Base-by-base conservation (phyloP, 2,113 vertebrate species). In the Origma solitaria region DNA sequence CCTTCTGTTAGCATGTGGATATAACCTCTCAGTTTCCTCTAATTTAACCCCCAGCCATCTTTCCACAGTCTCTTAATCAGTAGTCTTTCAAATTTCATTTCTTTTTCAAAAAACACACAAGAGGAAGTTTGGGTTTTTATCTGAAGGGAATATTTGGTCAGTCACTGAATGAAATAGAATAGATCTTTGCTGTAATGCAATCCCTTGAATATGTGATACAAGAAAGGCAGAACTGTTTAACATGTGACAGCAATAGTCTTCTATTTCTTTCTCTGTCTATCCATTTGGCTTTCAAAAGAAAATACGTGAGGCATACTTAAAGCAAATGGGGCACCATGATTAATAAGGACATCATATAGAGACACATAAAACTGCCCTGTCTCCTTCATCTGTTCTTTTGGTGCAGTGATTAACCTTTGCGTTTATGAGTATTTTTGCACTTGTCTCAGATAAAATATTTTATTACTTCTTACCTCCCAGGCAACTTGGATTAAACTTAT, bases 361-460 rank as follows among this genome's bases (percentile, higher is more conserved):
- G 92, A 95, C 94, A 83, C 91, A 97, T 98, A 97, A 98, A 98
- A 96, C 90, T 96, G 93, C 88, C 97, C 96, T 85, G n/a, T 98
- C 96, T 98, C 97, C 97, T 98, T 98, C 97, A 96, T 98, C 95
- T 97, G 87, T 94, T 98, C 97, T 96, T 97, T 96, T 96, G 95
- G 82, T 90, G 95, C 94, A 97, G 97, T 97, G 96, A 98, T 98
- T 98, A 98, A 98, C 98, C 98, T 98, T 98, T 98, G 97, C 96
- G 95, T 98, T 98, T 98, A 98, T 98, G 98, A 97, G 96, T 97
- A 98, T 94, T 98, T 98, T 98, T 97, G 90, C 95, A 97, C 94
- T 98, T 97, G 81, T 95, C 93, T 98, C 95, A 97, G 92, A 98
- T 98, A 98, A 98, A 98, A 96, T 97, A 96, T 98, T 98, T 98